Conservation (phyloP, 2,113 vertebrate species). For the Sebastes fasciatus region DNA sequence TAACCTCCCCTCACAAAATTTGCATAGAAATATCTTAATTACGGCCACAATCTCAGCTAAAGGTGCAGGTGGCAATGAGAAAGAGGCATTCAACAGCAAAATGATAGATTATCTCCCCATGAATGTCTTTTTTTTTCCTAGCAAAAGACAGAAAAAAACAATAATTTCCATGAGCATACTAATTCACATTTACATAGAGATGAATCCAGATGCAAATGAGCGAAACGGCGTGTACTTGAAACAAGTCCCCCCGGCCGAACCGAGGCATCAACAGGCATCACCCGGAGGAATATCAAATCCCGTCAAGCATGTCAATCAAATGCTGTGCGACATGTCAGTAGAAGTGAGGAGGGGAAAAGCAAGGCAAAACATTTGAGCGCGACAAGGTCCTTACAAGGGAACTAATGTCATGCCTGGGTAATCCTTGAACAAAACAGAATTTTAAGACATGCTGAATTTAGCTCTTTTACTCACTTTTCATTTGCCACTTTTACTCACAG, state of each 20-base stretch:
- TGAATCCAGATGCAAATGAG: constrained; percentile 76
- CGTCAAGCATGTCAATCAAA: constrained; percentile 68
- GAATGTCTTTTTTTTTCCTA: constrained; percentile 53
- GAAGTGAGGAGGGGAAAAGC: background rate
- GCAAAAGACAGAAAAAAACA: constrained; percentile 32
- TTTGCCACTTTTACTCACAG: background rate
- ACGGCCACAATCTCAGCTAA: constrained; percentile 24
- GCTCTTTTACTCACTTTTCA: background rate
- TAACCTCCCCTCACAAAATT: constrained; percentile 50
- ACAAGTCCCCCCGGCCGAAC: constrained; percentile 45
- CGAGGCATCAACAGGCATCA: constrained; percentile 58
- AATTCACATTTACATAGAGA: constrained; percentile 80
- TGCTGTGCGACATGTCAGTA: constrained; percentile 31
- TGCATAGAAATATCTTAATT: constrained; percentile 69
- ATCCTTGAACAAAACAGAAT: constrained; percentile 27
- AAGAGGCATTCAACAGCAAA: constrained; percentile 43
- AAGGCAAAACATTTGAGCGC: constrained; percentile 29
- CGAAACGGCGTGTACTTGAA: constrained; percentile 52
- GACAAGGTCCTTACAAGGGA: constrained; percentile 21
- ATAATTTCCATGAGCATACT: constrained; percentile 67
- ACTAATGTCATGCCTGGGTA: constrained; percentile 27
- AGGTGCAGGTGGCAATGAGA: constrained; percentile 46
- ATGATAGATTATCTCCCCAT: constrained; percentile 60
- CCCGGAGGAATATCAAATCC: constrained; percentile 53
- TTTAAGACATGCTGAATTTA: constrained; percentile 23